A percentile compares a stretch with the other conserved stretches of the same genome.
Conservation (phyloP, 2,888 invertebrate species). For the Phlogophora meticulosa region DNA sequence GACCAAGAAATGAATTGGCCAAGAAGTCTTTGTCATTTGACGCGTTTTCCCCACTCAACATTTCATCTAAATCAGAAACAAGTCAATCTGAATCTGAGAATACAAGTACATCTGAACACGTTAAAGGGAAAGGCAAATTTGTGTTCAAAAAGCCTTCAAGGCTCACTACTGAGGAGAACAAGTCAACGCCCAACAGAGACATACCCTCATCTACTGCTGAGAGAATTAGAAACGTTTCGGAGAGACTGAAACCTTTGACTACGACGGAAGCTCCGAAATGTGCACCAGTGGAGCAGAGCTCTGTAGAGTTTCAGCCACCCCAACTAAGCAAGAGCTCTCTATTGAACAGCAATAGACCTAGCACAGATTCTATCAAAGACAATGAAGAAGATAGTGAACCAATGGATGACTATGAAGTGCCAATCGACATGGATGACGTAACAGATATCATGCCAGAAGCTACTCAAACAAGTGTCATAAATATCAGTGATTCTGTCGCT, state of each 20-base stretch:
- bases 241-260: slow-evolving; percentile 80
- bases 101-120: slow-evolving; percentile 68
- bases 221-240: slow-evolving; percentile 80
- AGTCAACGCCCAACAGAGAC: slow-evolving; percentile 72
- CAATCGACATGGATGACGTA: slow-evolving; percentile 78
- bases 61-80: slow-evolving; percentile 67
- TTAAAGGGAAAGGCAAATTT: slow-evolving; percentile 84
- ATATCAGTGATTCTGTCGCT: slow-evolving; percentile 77
- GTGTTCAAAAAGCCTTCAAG: slow-evolving; percentile 86
- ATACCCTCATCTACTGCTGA: slow-evolving; percentile 82
- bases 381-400: slow-evolving; percentile 64
- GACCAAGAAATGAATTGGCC: slow-evolving; percentile 71
- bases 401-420: slow-evolving; percentile 74
- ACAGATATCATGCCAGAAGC: slow-evolving; percentile 70
- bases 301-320: slow-evolving; percentile 84
- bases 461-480: slow-evolving; percentile 70
- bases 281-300: slow-evolving; percentile 79
- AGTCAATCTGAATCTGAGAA: slow-evolving; percentile 71
- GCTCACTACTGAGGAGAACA: slow-evolving; percentile 71
- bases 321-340: slow-evolving; percentile 77
- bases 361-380: slow-evolving; percentile 73
- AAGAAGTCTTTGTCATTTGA: slow-evolving; percentile 80
- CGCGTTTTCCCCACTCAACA: slow-evolving; percentile 74
- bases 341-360: slow-evolving; percentile 72
- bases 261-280: slow-evolving; percentile 72